Evolutionary conservation across 2,888 invertebrate species (phyloP).

Genomic region (Phaonia tiefii): DNA sequence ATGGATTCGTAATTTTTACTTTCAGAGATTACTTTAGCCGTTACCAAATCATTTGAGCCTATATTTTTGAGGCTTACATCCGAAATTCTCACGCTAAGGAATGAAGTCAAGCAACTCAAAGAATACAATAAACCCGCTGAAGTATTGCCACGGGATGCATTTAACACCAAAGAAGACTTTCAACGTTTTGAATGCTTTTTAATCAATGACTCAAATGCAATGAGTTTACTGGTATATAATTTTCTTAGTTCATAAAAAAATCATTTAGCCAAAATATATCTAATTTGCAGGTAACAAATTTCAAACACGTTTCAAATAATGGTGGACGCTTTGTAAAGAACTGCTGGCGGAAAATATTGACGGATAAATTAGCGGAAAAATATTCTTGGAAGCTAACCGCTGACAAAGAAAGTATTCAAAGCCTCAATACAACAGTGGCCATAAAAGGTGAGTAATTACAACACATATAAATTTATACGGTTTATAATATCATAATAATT

Average conservation of each 20-base stretch:
- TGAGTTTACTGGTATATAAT: constrained; percentile 1
- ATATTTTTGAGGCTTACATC: neutral
- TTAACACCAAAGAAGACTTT: too few relatives aligned
- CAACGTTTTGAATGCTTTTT: neutral
- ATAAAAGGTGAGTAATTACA: constrained; percentile 24
- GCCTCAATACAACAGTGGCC: constrained; percentile 1
- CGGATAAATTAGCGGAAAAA: too few relatives aligned
- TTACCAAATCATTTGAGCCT: constrained; percentile 21
- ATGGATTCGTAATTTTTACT: constrained; percentile 11
- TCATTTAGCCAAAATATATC: too few relatives aligned
- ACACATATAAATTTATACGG: neutral
- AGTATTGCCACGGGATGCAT: neutral
- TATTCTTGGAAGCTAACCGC: too few relatives aligned
- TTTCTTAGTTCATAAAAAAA: neutral
- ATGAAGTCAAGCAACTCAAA: constrained; percentile 23
- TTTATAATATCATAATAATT: too few relatives aligned
- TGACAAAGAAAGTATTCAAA: too few relatives aligned
- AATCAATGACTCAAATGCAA: neutral
- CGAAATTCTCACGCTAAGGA: neutral
- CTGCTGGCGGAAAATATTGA: constrained; percentile 21
- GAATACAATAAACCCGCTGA: neutral
- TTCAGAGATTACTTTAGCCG: constrained; percentile 34
- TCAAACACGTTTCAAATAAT: neutral
- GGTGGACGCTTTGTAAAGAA: constrained; percentile 19
- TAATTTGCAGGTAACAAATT: neutral